Percentiles rank a stretch among this genome's conserved stretches.
Conservation (phyloP, 2,113 vertebrate genomes). For the Pica pica region DNA sequence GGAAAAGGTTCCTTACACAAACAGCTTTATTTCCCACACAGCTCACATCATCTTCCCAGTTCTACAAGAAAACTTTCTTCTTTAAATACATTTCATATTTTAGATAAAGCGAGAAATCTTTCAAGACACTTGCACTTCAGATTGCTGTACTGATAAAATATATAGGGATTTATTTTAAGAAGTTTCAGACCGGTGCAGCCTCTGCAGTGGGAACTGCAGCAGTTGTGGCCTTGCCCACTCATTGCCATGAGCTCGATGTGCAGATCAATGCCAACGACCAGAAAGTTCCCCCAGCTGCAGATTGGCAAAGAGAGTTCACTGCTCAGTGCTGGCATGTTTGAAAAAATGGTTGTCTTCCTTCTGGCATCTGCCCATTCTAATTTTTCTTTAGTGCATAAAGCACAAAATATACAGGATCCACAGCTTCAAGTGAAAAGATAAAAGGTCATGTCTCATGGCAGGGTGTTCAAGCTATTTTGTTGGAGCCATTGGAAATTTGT, state of each 20-base stretch:
- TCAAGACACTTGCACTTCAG: constrained; percentile 32
- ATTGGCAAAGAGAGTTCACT: not conserved
- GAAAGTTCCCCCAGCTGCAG: not conserved
- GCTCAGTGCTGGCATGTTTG: not conserved
- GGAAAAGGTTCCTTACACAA: not conserved
- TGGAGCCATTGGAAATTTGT: not conserved
- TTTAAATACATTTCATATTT: constrained; percentile 45
- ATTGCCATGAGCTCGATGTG: not conserved
- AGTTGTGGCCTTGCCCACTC: not conserved
- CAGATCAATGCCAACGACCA: not conserved
- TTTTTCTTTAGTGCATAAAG: not conserved
- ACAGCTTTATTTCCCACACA: not conserved
- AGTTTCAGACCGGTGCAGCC: not conserved
- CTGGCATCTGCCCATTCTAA: not conserved
- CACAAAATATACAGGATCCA: not conserved
- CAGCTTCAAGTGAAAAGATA: not conserved
- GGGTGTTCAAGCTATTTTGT: not conserved
- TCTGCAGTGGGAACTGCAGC: constrained; percentile 25
- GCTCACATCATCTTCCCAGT: not conserved
- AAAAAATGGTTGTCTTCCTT: not conserved
- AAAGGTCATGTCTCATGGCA: not conserved
- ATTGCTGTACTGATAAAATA: constrained; percentile 14
- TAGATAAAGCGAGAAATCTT: constrained; percentile 21
- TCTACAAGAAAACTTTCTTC: constrained; percentile 9
- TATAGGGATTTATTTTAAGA: constrained; percentile 38